A percentile compares a stretch with the other conserved stretches of the same genome.
These are phyloP conservation scores for Kryptolebias marmoratus DNA, from an alignment of 2,113 vertebrate genomes.

Conservation along the genomic window DNA sequence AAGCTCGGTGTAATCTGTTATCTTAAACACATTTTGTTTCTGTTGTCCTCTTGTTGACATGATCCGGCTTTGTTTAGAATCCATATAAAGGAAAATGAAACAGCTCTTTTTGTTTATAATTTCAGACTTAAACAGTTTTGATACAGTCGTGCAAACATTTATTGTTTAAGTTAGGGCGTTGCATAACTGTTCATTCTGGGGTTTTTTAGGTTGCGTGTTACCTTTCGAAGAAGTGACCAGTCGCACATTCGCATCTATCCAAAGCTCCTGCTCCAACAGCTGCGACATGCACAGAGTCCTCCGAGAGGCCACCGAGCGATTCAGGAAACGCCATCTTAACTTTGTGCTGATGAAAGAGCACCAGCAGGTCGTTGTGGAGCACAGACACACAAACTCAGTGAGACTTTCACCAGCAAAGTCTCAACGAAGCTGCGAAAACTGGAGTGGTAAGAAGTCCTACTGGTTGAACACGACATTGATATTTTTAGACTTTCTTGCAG, in stretches of 20 bases:
- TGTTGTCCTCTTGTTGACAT: no score
- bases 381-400: background rate
- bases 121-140: background rate
- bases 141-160: background rate
- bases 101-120: background rate
- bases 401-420: conserved; percentile 7
- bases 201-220: conserved; percentile 66
- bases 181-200: background rate
- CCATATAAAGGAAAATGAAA: background rate
- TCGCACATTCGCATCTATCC: conserved; percentile 58
- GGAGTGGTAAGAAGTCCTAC: conserved; percentile 28
- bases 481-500: no score
- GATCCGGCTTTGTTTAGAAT: background rate
- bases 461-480: background rate
- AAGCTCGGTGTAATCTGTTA: no score
- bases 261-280: conserved; percentile 53
- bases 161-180: no score
- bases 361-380: background rate
- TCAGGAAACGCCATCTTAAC: conserved; percentile 36
- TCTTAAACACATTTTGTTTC: no score
- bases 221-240: conserved; percentile 69
- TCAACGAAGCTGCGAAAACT: conserved; percentile 5
- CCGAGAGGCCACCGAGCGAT: conserved; percentile 55
- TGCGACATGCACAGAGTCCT: conserved; percentile 73
- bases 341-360: background rate